Base-by-base conservation (phyloP, 1,140 invertebrate species). In the Caenorhabditis brenneri region DNA sequence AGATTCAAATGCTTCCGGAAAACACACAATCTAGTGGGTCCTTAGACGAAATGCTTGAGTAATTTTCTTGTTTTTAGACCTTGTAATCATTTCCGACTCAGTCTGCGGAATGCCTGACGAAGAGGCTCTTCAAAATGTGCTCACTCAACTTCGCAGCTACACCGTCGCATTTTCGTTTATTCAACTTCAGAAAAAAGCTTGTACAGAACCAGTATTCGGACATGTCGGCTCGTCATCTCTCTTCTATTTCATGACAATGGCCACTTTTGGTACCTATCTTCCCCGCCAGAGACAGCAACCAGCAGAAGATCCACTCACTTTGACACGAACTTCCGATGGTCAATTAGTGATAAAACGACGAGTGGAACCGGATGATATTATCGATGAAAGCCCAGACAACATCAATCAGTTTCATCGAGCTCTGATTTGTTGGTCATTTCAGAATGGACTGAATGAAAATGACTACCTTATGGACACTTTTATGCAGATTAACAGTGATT, bases 91-190 rank as follows among this genome's bases (percentile, higher is more conserved):
- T 80, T 94, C 95, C 19, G 95, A 96, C 92, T 95, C 95, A 2
- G 93, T 95, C 79, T 93, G 95, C n/a, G 94, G 94, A 81, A 92
- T 95, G 22, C 94, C 95, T 9, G 94, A 95, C 91, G 93, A 93
- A 31, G 93, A 93, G 86, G 92, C 94, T 49, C 93, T 95, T 86
- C 95, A 96, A 87, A 93, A 93, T 15, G 91, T 95, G 16, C 91
- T 96, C 79, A 93, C 93, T 80, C 94, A 95, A 90, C 91, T 96
- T 49, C 92, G 95, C 84, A 94, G 94, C 87, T 94, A 93, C 88
- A 94, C 94, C 29, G 94, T 95, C 69, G 93, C 94, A 3, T 95
- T 95, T 88, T 95, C 94, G 60, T 95, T 96, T 91, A 91, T 96
- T 55, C 84, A 88, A 86, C 65, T 89, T 16, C 81, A 78, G n/a